Conservation (phyloP, 1,140 invertebrate species). For the Drosophila rhopaloa region DNA sequence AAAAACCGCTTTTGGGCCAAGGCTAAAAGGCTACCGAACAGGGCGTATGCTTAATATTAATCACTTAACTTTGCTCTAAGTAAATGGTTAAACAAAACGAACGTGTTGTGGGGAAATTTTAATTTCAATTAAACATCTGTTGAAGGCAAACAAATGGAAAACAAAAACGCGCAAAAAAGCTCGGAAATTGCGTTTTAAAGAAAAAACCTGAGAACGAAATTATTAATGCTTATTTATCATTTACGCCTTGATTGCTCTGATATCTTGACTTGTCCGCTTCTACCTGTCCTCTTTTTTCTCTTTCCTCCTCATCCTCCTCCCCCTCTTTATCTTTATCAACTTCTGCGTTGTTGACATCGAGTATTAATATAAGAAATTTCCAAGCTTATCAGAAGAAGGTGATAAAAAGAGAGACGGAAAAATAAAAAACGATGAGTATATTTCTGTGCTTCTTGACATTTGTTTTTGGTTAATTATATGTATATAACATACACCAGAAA, state of each 20-base stretch:
- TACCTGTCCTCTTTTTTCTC: not conserved
- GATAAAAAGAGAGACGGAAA: conserved; percentile 34
- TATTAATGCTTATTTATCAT: conserved; percentile 79
- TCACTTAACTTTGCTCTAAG: conserved; percentile 19
- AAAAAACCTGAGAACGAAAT: conserved; percentile 49
- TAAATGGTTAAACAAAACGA: conserved; percentile 21
- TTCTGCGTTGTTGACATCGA: conserved; percentile 58
- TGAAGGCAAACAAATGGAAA: conserved; percentile 20
- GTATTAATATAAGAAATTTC: conserved; percentile 59
- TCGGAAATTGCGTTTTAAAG: conserved; percentile 66
- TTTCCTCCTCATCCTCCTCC: not conserved
- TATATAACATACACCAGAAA: conserved; percentile 7
- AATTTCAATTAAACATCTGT: conserved; percentile 46
- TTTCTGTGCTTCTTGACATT: conserved; percentile 14
- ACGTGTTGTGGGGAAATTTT: conserved; percentile 23
- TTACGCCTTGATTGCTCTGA: conserved; percentile 70
- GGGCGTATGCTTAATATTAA: conserved; percentile 48
- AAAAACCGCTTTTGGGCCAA: conserved; percentile 38
- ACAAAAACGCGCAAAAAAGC: conserved; percentile 17
- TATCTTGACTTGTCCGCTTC: conserved; percentile 47
- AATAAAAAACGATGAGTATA: conserved; percentile 7
- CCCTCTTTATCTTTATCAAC: conserved; percentile 11
- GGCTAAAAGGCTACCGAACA: conserved; percentile 9
- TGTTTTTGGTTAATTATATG: conserved; percentile 14
- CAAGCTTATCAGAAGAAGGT: conserved; percentile 62